Conservation (phyloP, 2,113 vertebrate species). For the Morone chrysops region DNA sequence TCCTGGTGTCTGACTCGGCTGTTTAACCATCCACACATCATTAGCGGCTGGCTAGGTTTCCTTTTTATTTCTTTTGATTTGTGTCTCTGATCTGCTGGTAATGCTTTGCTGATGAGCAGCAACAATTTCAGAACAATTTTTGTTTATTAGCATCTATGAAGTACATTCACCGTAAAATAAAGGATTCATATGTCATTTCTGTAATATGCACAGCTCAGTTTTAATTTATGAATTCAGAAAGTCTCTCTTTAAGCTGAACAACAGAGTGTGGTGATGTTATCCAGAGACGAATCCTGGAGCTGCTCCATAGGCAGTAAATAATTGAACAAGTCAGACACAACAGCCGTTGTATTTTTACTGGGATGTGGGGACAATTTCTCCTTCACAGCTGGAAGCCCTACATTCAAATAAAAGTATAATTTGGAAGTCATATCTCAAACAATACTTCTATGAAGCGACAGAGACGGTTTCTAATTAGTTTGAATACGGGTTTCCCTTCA, state of each 20-base stretch:
- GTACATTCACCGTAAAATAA: not conserved
- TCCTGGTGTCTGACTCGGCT: conserved; percentile 43
- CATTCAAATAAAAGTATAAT: conserved; percentile 3
- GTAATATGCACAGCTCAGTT: not conserved
- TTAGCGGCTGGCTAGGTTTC: conserved; percentile 47
- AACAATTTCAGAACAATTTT: not conserved
- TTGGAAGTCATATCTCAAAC: not conserved
- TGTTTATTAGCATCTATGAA: conserved; percentile 22
- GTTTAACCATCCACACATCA: conserved; percentile 56
- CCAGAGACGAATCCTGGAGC: not conserved
- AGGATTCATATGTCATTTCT: not conserved
- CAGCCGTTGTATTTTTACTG: not conserved
- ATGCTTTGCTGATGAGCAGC: conserved; percentile 17
- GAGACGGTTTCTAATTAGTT: not conserved
- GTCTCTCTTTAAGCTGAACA: not conserved
- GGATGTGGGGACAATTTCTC: not conserved
- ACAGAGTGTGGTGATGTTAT: conserved; percentile 1
- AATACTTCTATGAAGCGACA: not conserved
- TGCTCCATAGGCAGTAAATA: conserved; percentile 22
- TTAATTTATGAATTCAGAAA: conserved; percentile 6
- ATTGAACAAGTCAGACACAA: conserved; percentile 2
- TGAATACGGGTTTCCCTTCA: no score
- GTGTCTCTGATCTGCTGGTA: conserved; percentile 10
- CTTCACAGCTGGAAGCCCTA: not conserved
- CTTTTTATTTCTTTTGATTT: conserved; percentile 48